phyloP scores from a whole-genome alignment of 2,888 invertebrate species.

The Stenichneumon culpator region DNA sequence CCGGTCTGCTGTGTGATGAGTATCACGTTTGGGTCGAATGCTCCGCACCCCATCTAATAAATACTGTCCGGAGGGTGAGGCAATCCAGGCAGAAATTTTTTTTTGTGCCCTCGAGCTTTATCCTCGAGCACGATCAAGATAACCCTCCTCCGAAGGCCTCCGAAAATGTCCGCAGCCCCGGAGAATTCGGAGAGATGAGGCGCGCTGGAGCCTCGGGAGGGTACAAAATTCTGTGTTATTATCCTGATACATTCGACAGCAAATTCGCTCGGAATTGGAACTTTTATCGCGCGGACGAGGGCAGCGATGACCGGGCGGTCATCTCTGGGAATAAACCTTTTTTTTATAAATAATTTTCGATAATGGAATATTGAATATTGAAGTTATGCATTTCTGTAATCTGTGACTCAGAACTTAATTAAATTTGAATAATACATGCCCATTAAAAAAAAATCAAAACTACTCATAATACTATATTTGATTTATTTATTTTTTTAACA shows the following conservation, averaged over 20 bases:
- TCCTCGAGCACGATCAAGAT: conserved; percentile 9
- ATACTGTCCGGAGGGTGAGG: conserved; percentile 29
- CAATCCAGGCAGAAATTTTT: conserved; percentile 26
- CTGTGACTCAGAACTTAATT: background rate
- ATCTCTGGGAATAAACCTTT: background rate
- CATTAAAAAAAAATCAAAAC: background rate
- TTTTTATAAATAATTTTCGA: background rate
- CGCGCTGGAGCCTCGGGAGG: conserved; percentile 1
- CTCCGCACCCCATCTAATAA: conserved; percentile 47
- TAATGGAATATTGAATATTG: background rate
- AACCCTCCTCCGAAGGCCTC: conserved; percentile 10
- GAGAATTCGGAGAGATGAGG: conserved; percentile 28
- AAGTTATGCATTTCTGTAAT: background rate
- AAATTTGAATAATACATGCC: background rate
- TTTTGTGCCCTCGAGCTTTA: background rate
- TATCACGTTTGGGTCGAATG: conserved; percentile 33
- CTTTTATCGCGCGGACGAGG: background rate
- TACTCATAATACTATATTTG: background rate
- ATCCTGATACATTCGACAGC: background rate
- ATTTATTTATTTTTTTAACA: background rate
- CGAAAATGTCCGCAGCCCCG: conserved; percentile 34
- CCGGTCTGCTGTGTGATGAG: conserved; percentile 28
- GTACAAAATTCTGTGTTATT: conserved; percentile 11
- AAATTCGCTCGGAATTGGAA: conserved; percentile 1
- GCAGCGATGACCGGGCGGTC: background rate